Evolutionary conservation across 2,888 invertebrate species (phyloP).

Genomic region (Uropetala carovei): DNA sequence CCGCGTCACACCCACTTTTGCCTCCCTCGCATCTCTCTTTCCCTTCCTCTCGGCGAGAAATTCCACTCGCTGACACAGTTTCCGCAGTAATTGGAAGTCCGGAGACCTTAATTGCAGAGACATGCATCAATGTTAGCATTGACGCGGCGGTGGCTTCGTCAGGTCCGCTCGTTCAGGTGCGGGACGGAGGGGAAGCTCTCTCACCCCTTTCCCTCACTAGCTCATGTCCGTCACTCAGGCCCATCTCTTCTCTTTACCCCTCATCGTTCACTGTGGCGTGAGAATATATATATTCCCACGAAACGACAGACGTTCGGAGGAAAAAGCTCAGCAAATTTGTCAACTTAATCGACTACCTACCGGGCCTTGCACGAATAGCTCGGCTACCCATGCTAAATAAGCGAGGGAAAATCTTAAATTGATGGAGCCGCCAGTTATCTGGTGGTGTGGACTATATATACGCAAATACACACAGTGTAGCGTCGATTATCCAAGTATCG

Average conservation of each 20-base stretch:
- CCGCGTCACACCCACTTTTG: neutral
- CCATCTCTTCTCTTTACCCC: neutral
- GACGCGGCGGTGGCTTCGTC: slow-evolving; percentile 26
- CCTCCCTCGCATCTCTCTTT: neutral
- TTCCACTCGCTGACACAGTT: slow-evolving; percentile 31
- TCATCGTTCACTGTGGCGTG: neutral
- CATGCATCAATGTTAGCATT: slow-evolving; percentile 32
- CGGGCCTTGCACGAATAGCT: slow-evolving; percentile 3
- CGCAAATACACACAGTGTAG: no score
- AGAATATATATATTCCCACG: neutral
- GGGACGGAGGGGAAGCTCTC: neutral
- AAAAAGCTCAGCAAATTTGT: neutral
- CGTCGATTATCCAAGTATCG: no score
- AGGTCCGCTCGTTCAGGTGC: neutral
- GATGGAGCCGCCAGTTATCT: neutral
- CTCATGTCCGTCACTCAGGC: neutral
- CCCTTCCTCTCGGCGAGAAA: neutral
- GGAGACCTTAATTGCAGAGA: slow-evolving; percentile 19
- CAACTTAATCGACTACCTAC: neutral
- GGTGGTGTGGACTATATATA: neutral
- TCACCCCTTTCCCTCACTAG: neutral
- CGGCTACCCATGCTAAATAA: neutral
- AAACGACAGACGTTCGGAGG: neutral
- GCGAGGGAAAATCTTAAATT: neutral
- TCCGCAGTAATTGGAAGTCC: slow-evolving; percentile 24